phyloP scores from a whole-genome alignment of 1,140 invertebrate species.

The Ceratina australensis region DNA sequence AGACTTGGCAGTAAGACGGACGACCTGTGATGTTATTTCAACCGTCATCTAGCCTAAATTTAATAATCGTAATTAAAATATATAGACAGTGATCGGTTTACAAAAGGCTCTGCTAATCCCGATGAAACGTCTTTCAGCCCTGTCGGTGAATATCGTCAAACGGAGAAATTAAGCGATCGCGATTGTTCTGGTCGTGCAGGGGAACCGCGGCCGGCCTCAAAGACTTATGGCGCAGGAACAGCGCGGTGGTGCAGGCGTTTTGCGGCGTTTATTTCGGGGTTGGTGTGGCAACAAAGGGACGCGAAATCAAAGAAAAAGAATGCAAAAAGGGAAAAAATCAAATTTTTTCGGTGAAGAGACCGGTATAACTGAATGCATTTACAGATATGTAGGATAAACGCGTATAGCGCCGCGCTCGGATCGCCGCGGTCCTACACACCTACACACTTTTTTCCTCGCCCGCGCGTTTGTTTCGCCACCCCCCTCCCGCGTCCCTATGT shows the following conservation, averaged over 20 bases:
- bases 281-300: conserved; percentile 40
- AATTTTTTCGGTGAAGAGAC: conserved; percentile 59
- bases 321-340: conserved; percentile 55
- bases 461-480: background rate
- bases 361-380: conserved; percentile 62
- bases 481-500: too few relatives aligned
- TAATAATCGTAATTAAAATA: too few relatives aligned
- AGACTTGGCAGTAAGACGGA: too few relatives aligned
- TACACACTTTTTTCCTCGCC: background rate
- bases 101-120: too few relatives aligned
- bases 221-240: conserved; percentile 15
- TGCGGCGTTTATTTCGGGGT: conserved; percentile 36
- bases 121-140: background rate
- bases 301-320: conserved; percentile 50
- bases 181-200: conserved; percentile 1
- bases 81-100: too few relatives aligned
- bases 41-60: too few relatives aligned
- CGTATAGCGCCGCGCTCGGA: conserved; percentile 51
- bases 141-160: background rate
- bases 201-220: conserved; percentile 3
- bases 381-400: conserved; percentile 65
- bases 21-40: too few relatives aligned
- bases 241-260: conserved; percentile 20
- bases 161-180: conserved; percentile 9
- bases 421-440: conserved; percentile 2